Evolutionary conservation across 2,888 invertebrate species (phyloP).

Genomic region (Agriopis marginaria): DNA sequence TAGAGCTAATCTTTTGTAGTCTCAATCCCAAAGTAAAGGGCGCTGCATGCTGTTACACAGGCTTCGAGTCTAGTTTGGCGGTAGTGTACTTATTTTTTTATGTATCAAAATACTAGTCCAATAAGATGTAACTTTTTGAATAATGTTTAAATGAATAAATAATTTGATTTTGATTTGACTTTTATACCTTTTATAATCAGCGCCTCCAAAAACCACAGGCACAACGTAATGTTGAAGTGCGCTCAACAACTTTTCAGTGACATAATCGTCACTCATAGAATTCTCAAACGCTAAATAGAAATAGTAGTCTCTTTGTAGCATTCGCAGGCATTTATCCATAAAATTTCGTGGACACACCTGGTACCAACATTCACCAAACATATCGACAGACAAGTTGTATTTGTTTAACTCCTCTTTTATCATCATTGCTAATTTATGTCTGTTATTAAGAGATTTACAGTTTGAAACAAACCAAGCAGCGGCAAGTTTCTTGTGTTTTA

Average conservation of each 20-base stretch:
- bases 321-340: conserved; percentile 44
- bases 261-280: conserved; percentile 62
- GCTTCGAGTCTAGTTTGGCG: too few species aligned
- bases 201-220: conserved; percentile 88
- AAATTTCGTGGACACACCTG: conserved; percentile 44
- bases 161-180: too few species aligned
- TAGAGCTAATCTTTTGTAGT: too few species aligned
- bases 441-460: conserved; percentile 55
- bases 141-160: too few species aligned
- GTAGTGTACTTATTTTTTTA: too few species aligned
- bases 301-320: conserved; percentile 56
- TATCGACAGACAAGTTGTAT: conserved; percentile 53
- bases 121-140: too few species aligned
- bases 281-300: conserved; percentile 69
- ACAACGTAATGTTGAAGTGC: conserved; percentile 83
- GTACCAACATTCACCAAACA: conserved; percentile 59
- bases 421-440: conserved; percentile 49
- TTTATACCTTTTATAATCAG: conserved; percentile 83
- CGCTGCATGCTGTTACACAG: too few species aligned
- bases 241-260: conserved; percentile 62
- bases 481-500: conserved; percentile 33
- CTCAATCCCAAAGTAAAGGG: too few species aligned
- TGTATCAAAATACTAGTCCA: too few species aligned
- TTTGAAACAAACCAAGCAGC: conserved; percentile 68
- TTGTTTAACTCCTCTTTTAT: conserved; percentile 39